Conservation (phyloP, 2,888 invertebrate genomes). For the Calliscelio sp. region DNA sequence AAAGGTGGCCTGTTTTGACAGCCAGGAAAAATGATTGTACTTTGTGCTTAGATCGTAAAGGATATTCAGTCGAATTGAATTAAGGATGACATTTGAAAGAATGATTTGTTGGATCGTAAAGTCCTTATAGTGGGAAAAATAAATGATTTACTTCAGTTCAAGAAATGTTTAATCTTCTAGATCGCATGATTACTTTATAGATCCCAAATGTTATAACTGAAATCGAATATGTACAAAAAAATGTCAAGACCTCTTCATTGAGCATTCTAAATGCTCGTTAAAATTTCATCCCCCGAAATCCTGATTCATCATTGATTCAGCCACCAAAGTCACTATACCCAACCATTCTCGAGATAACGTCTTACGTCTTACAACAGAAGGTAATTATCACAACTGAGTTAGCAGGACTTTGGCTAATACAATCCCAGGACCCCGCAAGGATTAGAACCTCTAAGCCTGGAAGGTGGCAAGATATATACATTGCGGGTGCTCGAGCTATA, state of each 20-base stretch:
- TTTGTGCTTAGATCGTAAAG: conserved; percentile 11
- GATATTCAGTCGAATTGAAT: neutral
- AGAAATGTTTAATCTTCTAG: too few relatives aligned
- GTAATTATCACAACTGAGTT: conserved; percentile 67
- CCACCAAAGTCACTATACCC: conserved; percentile 16
- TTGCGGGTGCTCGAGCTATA: conserved; percentile 81
- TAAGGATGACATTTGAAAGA: too few relatives aligned
- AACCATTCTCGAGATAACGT: conserved; percentile 38
- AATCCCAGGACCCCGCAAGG: conserved; percentile 81
- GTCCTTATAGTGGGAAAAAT: too few relatives aligned
- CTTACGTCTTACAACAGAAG: conserved; percentile 63
- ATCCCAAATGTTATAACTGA: too few relatives aligned
- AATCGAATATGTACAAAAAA: too few relatives aligned
- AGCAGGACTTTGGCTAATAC: conserved; percentile 77
- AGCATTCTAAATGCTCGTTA: conserved; percentile 9
- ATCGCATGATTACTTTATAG: too few relatives aligned
- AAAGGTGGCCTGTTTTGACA: neutral
- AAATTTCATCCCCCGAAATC: conserved; percentile 11
- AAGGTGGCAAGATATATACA: conserved; percentile 70
- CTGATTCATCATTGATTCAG: conserved; percentile 36
- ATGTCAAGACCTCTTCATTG: too few relatives aligned
- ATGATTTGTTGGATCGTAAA: too few relatives aligned
- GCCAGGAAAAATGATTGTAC: conserved; percentile 1
- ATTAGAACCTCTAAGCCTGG: conserved; percentile 81
- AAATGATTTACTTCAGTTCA: too few relatives aligned